Conservation (phyloP, 2,888 invertebrate species). For the Thymelicus sylvestris region DNA sequence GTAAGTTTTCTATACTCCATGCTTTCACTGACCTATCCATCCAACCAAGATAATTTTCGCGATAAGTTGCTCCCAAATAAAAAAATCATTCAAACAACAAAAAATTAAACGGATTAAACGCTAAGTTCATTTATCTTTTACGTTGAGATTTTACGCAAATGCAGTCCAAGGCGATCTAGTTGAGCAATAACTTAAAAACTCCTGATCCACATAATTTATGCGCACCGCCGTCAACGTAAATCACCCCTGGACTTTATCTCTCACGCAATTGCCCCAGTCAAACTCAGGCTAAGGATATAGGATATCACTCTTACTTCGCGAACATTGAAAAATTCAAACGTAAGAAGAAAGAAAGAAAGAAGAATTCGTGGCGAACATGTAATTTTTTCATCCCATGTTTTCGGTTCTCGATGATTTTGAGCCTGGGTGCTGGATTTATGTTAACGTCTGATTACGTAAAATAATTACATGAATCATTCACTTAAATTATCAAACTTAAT, state of each 20-base stretch:
- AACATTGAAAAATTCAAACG: neutral
- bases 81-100: too few species aligned
- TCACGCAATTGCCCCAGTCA: slow-evolving; percentile 16
- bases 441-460: too few species aligned
- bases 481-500: too few species aligned
- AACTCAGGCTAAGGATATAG: neutral
- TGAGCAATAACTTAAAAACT: slow-evolving; percentile 8
- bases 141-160: slow-evolving; percentile 1
- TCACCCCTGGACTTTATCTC: slow-evolving; percentile 27
- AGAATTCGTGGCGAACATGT: neutral
- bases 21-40: too few species aligned
- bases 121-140: neutral
- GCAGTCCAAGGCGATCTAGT: slow-evolving; percentile 2
- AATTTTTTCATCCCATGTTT: too few species aligned
- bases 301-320: neutral
- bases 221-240: slow-evolving; percentile 16
- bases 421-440: too few species aligned
- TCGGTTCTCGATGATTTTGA: too few species aligned
- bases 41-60: too few species aligned
- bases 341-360: neutral
- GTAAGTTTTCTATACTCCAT: too few species aligned
- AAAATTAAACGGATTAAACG: neutral
- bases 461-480: too few species aligned
- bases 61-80: too few species aligned
- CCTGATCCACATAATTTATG: slow-evolving; percentile 23